A percentile compares a stretch with the other conserved stretches of the same genome.
These are phyloP conservation scores for Belgica antarctica DNA, from an alignment of 2,888 invertebrate species.

Conservation along the genomic window DNA sequence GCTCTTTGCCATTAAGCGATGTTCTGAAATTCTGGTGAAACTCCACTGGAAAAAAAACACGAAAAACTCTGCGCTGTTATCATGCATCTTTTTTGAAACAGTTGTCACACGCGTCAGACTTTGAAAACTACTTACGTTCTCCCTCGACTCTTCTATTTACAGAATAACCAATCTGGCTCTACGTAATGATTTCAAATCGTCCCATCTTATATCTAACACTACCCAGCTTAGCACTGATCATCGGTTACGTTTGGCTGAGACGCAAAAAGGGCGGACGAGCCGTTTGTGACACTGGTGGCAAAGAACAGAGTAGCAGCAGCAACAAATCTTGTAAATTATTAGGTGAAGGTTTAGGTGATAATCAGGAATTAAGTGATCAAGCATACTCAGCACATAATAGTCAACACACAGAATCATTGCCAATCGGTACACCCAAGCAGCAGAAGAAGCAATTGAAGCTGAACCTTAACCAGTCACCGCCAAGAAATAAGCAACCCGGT, in stretches of 20 bases:
- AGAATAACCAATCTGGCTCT: slow-evolving; percentile 65
- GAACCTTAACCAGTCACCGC: slow-evolving; percentile 16
- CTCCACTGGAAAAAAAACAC: too few species aligned
- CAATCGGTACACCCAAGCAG: slow-evolving; percentile 44
- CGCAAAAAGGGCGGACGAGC: slow-evolving; percentile 69
- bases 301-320: slow-evolving; percentile 42
- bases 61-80: too few species aligned
- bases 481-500: slow-evolving; percentile 45
- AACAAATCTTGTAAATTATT: slow-evolving; percentile 45
- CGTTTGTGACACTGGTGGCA: slow-evolving; percentile 73
- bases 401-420: slow-evolving; percentile 44
- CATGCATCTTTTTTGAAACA: neutral
- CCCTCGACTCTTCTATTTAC: slow-evolving; percentile 46
- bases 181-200: slow-evolving; percentile 73
- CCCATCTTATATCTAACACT: slow-evolving; percentile 76
- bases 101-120: neutral
- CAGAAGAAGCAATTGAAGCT: slow-evolving; percentile 34
- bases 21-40: neutral
- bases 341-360: slow-evolving; percentile 39
- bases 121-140: neutral
- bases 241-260: slow-evolving; percentile 76
- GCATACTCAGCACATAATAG: slow-evolving; percentile 48
- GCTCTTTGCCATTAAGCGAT: neutral
- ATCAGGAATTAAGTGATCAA: slow-evolving; percentile 47
- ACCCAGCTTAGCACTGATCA: slow-evolving; percentile 74